phyloP scores from a whole-genome alignment of 1,140 invertebrate genomes.

The Ptiloglossa arizonensis region DNA sequence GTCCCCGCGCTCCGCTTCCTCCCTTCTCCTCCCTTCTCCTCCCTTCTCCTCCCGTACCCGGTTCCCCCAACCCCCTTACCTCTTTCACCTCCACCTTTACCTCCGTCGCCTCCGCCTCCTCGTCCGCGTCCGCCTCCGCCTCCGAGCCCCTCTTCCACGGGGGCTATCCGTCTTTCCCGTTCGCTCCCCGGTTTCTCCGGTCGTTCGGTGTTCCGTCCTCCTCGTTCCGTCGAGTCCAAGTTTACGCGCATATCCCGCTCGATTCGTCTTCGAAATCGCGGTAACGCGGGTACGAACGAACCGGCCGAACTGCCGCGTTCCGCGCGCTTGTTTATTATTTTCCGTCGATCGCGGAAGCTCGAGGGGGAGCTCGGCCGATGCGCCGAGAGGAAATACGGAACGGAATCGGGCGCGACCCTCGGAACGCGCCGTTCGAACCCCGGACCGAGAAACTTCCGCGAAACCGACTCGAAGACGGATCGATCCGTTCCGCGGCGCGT shows the following conservation, averaged over 20 bases:
- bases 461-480: conserved; percentile 7
- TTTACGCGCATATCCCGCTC: conserved; percentile 28
- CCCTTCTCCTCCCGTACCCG: not conserved
- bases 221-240: not conserved
- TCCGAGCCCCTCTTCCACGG: conserved; percentile 26
- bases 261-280: conserved; percentile 43
- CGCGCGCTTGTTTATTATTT: not conserved
- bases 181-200: not conserved
- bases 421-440: too few species aligned
- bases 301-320: not conserved
- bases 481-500: conserved; percentile 5
- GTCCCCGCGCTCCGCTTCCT: conserved; percentile 13
- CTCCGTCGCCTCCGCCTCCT: not conserved
- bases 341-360: not conserved
- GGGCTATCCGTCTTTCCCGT: conserved; percentile 19
- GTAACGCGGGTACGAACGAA: not conserved
- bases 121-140: not conserved
- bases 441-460: not conserved
- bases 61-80: too few species aligned
- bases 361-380: not conserved
- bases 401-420: too few species aligned
- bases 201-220: not conserved
- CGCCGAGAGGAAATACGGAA: not conserved
- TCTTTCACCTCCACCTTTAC: not conserved
- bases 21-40: conserved; percentile 40